A percentile compares a stretch with the other conserved stretches of the same genome.
Conservation (phyloP, 2,113 vertebrate species). For the Nestor notabilis region DNA sequence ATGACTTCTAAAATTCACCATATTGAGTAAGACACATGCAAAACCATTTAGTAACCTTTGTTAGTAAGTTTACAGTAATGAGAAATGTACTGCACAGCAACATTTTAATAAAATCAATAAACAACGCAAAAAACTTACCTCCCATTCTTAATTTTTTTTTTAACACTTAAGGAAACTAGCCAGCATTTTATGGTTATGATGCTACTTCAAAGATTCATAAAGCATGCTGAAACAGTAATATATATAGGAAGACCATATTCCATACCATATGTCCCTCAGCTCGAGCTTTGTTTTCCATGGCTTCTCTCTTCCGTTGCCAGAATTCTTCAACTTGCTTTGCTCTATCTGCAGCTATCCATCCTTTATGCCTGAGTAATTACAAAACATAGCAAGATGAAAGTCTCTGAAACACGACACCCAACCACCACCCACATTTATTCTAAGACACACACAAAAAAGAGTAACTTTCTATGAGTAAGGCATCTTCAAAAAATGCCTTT, state of each 20-base stretch:
- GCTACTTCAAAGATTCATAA: background rate
- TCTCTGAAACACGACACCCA: background rate
- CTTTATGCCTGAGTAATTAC: slow-evolving; percentile 79
- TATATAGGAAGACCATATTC: background rate
- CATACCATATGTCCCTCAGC: slow-evolving; percentile 96
- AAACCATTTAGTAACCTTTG: background rate
- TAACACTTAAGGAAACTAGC: background rate
- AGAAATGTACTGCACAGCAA: background rate
- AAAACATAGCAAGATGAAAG: slow-evolving; percentile 52
- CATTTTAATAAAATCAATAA: background rate
- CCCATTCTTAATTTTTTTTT: background rate
- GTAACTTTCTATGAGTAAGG: background rate
- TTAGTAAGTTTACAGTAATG: background rate
- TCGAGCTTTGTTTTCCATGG: slow-evolving; percentile 95
- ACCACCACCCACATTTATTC: fast-evolving
- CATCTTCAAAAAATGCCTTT: background rate
- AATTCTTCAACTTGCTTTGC: slow-evolving; percentile 94
- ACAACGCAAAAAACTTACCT: background rate
- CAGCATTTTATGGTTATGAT: background rate
- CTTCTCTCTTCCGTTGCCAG: slow-evolving; percentile 91
- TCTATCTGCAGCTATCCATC: slow-evolving; percentile 78
- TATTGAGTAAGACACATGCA: background rate
- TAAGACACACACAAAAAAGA: background rate
- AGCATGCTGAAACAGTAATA: background rate
- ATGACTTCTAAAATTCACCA: background rate